These are phyloP conservation scores for Muscina levida DNA, from an alignment of 2,888 invertebrate species.

Conservation along the genomic window DNA sequence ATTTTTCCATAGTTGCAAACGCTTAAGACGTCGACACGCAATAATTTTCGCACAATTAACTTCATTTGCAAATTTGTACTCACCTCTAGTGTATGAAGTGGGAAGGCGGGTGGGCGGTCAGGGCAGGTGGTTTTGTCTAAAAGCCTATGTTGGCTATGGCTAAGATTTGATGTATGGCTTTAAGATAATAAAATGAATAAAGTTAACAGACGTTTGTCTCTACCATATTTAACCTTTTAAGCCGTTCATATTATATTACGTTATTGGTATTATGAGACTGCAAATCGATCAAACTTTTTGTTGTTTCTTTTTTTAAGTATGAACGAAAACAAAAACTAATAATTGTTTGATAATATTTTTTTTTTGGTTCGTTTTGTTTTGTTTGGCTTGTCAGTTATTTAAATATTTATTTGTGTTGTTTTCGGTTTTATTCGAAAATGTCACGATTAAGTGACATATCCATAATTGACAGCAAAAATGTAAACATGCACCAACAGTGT, in stretches of 20 bases:
- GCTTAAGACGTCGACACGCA: slow-evolving; percentile 55
- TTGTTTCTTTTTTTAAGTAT: neutral
- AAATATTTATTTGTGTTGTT: slow-evolving; percentile 51
- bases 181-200: neutral
- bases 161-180: neutral
- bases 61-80: slow-evolving; percentile 65
- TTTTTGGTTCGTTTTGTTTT: no score
- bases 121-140: neutral
- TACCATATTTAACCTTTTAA: neutral
- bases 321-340: slow-evolving; percentile 27
- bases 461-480: slow-evolving; percentile 53
- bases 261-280: slow-evolving; percentile 9
- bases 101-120: neutral
- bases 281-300: slow-evolving; percentile 64
- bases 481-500: slow-evolving; percentile 50
- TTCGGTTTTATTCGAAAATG: slow-evolving; percentile 50
- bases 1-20: slow-evolving; percentile 14
- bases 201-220: neutral
- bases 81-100: neutral
- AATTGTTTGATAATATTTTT: no score
- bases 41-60: slow-evolving; percentile 66
- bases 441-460: slow-evolving; percentile 45
- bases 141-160: neutral
- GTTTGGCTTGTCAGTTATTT: slow-evolving; percentile 38
- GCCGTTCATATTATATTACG: no score